A percentile compares a stretch with the other conserved stretches of the same genome.
Conservation (phyloP, 2,797 vertebrate species). For the Centropyge bicolor region DNA sequence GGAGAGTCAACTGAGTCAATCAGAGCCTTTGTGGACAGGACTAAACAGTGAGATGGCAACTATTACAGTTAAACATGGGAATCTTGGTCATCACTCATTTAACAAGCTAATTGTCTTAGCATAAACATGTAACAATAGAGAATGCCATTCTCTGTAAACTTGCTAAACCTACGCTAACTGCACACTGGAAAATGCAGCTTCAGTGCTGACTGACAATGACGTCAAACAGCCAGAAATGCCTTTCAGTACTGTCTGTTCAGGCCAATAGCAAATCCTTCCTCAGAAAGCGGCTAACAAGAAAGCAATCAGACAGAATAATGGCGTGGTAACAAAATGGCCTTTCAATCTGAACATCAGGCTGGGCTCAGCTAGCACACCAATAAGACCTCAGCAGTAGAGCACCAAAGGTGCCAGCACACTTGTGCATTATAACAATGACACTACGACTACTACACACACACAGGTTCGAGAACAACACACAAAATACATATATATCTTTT, state of each 20-base stretch:
- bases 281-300: slow-evolving; percentile 50
- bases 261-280: slow-evolving; percentile 53
- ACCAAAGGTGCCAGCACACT: background rate
- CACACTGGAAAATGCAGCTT: slow-evolving; percentile 3
- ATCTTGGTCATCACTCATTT: background rate
- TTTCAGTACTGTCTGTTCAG: slow-evolving; percentile 27
- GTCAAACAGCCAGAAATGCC: slow-evolving; percentile 36
- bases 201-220: slow-evolving; percentile 14
- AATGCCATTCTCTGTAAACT: background rate
- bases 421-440: slow-evolving; percentile 18
- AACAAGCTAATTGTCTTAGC: background rate
- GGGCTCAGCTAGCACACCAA: slow-evolving; percentile 22
- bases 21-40: background rate
- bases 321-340: slow-evolving; percentile 53
- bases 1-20: slow-evolving; percentile 23
- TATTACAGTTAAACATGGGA: background rate
- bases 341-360: slow-evolving; percentile 48
- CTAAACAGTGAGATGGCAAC: background rate
- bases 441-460: slow-evolving; percentile 3
- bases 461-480: slow-evolving; percentile 2
- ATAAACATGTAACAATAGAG: background rate
- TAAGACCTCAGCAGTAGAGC: slow-evolving; percentile 5
- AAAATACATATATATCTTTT: slow-evolving; percentile 8
- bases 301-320: slow-evolving; percentile 64
- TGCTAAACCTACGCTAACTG: background rate